phyloP scores from a whole-genome alignment of 2,888 invertebrate genomes.

The Pterobdella sp. region DNA sequence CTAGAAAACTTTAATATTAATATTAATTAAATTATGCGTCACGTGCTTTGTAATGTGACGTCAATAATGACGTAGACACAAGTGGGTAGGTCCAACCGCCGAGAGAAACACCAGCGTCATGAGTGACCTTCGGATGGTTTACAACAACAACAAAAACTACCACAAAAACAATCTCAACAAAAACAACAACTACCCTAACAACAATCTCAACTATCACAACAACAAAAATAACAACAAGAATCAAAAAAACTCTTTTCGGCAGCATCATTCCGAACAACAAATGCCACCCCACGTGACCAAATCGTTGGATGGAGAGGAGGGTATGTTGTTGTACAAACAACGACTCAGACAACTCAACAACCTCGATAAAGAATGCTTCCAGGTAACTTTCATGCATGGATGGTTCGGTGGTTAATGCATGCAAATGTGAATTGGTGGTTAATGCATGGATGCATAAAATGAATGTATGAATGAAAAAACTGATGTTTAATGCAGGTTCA shows the following conservation, averaged over 20 bases:
- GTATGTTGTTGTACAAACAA: neutral
- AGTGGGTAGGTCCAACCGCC: too few relatives aligned
- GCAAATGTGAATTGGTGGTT: neutral
- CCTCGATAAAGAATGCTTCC: neutral
- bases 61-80: too few relatives aligned
- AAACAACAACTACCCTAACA: neutral
- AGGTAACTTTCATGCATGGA: neutral
- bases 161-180: neutral
- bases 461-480: neutral
- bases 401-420: constrained; percentile 7
- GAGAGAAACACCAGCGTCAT: neutral
- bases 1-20: too few relatives aligned
- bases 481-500: too few relatives aligned
- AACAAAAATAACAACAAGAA: neutral
- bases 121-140: constrained; percentile 6
- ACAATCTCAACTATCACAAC: neutral
- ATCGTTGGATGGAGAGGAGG: constrained; percentile 10
- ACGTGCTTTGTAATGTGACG: too few relatives aligned
- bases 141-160: neutral
- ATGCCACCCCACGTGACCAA: constrained; percentile 15
- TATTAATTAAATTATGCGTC: too few relatives aligned
- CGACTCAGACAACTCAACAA: neutral
- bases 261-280: too few relatives aligned
- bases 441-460: constrained; percentile 1
- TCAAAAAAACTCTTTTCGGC: too few relatives aligned